Base-by-base conservation (phyloP, 2,113 vertebrate genomes). In the Grallaria varia region DNA sequence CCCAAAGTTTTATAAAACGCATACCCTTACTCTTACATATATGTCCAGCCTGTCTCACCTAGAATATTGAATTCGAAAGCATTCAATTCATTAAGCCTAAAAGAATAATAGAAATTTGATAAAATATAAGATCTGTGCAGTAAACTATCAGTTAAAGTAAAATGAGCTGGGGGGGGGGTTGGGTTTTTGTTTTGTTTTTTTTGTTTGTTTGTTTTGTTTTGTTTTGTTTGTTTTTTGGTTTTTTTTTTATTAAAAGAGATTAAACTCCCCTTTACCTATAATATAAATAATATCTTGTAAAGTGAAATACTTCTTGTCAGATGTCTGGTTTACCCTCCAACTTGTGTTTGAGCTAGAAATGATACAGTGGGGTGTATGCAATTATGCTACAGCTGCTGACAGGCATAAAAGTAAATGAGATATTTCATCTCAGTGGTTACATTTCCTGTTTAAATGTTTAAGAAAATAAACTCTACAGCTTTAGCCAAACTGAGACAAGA, bases 351-450 rank as follows among this genome's bases (percentile, higher is more conserved):
- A 89, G 49, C 67, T 87, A 7, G 56, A 84, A 78, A 47, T 40
- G 69, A 64, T 86, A 59, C 49, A 62, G 23, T 47, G 27, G 9
- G 35, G 4, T 81, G 6, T 77, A 40, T 59, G 31, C 44, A 94
- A 75, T 86, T 95, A 77, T 63, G 39, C 12, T 73, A 15, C 60
- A 88, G 31, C 40, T 94, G 69, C 13, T 67, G 82, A 52, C 50
- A 91, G 47, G 44, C 40, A 58, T 83, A 74, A 67, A 95, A 93
- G 93, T 91, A 93, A 90, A 90, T 78, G 20, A 85, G n/a, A 90
- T 71, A 39, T 71, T 94, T 71, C n/a, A 77, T 93, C 58, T 89
- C 67, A 72, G 8, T 63, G 12, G 56, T 28, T 87, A 66, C 40
- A 42, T 87, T 88, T 94, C 78, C 58, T 76, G 28, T 75, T 83